Evolutionary conservation across 53 echinoderm and acorn worm genomes (phyloP).

Genomic region (Temnopleurus reevesii): DNA sequence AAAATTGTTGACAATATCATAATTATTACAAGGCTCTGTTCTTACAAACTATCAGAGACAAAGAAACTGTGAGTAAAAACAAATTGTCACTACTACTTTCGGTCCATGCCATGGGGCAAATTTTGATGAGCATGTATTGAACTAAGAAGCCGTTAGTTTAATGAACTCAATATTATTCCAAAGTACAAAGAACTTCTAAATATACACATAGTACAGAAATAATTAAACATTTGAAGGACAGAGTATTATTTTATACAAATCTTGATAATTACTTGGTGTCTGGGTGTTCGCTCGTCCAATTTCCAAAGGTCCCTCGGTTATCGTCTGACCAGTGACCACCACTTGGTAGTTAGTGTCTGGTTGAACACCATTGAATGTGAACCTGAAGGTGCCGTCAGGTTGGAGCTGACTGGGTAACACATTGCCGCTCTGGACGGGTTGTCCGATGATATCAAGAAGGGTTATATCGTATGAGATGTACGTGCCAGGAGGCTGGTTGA

Average conservation of each 20-base stretch:
- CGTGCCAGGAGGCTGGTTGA: not conserved
- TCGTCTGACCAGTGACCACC: slow-evolving; percentile 4
- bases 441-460: not conserved
- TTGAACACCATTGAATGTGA: slow-evolving; percentile 1
- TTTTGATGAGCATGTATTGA: too few species aligned
- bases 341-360: slow-evolving; percentile 47
- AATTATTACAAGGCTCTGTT: too few species aligned
- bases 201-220: too few species aligned
- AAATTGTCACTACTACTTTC: too few species aligned
- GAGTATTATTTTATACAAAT: too few species aligned
- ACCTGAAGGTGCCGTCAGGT: not conserved
- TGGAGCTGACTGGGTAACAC: not conserved
- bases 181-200: not conserved
- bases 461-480: slow-evolving; percentile 1
- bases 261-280: not conserved
- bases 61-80: too few species aligned
- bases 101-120: too few species aligned
- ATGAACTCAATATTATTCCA: too few species aligned
- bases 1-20: too few species aligned
- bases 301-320: slow-evolving; percentile 12
- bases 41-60: too few species aligned
- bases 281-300: slow-evolving; percentile 41
- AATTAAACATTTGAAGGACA: too few species aligned
- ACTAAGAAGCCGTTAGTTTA: too few species aligned
- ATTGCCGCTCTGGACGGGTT: not conserved